These are phyloP conservation scores for Malacoctenus gilli DNA, from an alignment of 2,797 vertebrate species.

Conservation along the genomic window DNA sequence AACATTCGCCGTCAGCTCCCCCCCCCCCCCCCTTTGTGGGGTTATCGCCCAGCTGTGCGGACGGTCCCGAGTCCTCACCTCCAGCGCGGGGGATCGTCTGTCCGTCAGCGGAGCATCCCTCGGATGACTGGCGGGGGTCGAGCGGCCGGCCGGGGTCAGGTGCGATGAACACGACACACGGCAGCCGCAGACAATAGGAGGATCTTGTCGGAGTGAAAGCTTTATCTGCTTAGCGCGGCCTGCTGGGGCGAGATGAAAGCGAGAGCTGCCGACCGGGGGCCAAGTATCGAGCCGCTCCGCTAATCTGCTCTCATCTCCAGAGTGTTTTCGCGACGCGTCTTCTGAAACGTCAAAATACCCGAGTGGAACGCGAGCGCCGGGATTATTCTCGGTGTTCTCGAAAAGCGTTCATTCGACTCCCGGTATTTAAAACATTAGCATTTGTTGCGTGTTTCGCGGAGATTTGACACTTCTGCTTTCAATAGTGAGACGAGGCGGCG, in stretches of 20 bases:
- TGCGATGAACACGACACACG: conserved; percentile 53
- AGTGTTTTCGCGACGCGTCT: no score
- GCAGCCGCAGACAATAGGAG: conserved; percentile 55
- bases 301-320: conserved; percentile 3
- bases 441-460: background rate
- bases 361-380: no score
- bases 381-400: no score
- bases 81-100: conserved; percentile 40
- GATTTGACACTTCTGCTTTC: conserved; percentile 16
- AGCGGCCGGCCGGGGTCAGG: conserved; percentile 32
- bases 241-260: conserved; percentile 49
- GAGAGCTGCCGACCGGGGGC: conserved; percentile 22
- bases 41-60: conserved; percentile 43
- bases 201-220: conserved; percentile 43
- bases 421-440: no score
- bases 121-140: conserved; percentile 39
- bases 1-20: conserved; percentile 34
- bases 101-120: conserved; percentile 36
- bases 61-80: conserved; percentile 19
- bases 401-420: no score
- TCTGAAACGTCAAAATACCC: no score
- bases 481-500: conserved; percentile 17
- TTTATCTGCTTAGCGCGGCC: conserved; percentile 41
- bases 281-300: conserved; percentile 21
- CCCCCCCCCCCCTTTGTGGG: background rate